These are phyloP conservation scores for Drosophila monieri DNA, from an alignment of 2,888 invertebrate genomes.

Conservation along the genomic window DNA sequence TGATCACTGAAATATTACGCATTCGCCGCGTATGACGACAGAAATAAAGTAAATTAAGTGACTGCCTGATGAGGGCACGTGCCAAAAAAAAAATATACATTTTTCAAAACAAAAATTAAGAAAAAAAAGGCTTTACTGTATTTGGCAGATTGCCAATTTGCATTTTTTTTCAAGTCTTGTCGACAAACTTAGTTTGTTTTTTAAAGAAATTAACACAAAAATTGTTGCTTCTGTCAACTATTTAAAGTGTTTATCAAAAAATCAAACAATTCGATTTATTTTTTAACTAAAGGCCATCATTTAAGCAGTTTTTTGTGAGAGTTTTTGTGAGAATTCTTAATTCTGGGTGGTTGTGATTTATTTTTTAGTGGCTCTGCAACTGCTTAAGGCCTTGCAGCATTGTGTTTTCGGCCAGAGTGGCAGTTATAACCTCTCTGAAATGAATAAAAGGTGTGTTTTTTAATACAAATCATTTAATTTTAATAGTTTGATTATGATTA, in stretches of 20 bases:
- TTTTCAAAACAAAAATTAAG: background rate
- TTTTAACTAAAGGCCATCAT: too few species aligned
- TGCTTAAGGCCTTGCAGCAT: constrained; percentile 19
- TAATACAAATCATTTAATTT: too few species aligned
- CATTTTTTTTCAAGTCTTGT: background rate
- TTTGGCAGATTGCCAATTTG: constrained; percentile 33
- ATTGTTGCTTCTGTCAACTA: background rate
- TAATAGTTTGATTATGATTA: too few species aligned
- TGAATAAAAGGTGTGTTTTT: constrained; percentile 7
- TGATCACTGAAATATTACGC: constrained; percentile 29
- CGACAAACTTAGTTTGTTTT: constrained; percentile 24
- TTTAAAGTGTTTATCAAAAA: background rate
- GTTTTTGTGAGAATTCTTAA: background rate
- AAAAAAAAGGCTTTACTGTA: constrained; percentile 6
- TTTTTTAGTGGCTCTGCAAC: constrained; percentile 17
- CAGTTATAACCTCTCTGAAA: constrained; percentile 13
- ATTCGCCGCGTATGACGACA: constrained; percentile 39
- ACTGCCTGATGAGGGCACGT: constrained; percentile 24
- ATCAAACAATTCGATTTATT: background rate
- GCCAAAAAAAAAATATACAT: constrained; percentile 17
- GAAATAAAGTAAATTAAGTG: background rate
- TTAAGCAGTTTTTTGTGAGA: background rate
- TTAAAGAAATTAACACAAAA: constrained; percentile 10
- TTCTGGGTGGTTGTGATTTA: background rate
- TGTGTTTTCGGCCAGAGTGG: constrained; percentile 22